Conservation (phyloP, 2,797 vertebrate species). For the Xenops minutus region DNA sequence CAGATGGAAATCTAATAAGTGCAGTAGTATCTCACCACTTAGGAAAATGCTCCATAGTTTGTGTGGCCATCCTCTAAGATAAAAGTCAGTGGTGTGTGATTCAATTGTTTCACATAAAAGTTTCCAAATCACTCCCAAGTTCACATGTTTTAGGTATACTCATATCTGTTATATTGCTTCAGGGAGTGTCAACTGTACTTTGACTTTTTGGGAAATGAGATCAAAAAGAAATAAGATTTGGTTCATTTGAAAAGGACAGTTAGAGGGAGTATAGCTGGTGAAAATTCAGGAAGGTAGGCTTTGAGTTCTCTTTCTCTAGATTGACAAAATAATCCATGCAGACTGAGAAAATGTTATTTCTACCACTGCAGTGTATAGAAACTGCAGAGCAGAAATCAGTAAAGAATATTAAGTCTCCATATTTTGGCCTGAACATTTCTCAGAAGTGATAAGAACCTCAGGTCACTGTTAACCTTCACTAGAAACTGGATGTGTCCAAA, state of each 20-base stretch:
- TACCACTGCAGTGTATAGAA: background rate
- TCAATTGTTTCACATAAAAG: constrained; percentile 14
- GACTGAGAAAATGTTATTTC: background rate
- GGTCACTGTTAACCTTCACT: background rate
- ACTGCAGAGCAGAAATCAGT: background rate
- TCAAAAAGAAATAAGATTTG: background rate
- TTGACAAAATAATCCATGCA: background rate
- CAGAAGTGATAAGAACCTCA: background rate
- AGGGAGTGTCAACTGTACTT: background rate
- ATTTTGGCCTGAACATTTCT: background rate
- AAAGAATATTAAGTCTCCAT: background rate
- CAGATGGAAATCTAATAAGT: background rate
- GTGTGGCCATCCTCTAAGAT: background rate
- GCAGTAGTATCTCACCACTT: background rate
- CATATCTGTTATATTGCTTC: background rate
- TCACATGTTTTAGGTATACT: background rate
- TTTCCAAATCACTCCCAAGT: background rate
- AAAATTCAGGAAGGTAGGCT: background rate
- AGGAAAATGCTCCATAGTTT: background rate
- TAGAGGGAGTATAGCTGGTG: background rate
- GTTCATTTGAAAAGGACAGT: background rate
- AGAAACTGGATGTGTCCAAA: background rate
- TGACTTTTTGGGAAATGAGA: background rate
- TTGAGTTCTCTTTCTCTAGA: background rate
- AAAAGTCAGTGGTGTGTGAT: background rate